Evolutionary conservation across 1,140 invertebrate genomes (phyloP).

Genomic region (Pseudachorutes palmiensis): DNA sequence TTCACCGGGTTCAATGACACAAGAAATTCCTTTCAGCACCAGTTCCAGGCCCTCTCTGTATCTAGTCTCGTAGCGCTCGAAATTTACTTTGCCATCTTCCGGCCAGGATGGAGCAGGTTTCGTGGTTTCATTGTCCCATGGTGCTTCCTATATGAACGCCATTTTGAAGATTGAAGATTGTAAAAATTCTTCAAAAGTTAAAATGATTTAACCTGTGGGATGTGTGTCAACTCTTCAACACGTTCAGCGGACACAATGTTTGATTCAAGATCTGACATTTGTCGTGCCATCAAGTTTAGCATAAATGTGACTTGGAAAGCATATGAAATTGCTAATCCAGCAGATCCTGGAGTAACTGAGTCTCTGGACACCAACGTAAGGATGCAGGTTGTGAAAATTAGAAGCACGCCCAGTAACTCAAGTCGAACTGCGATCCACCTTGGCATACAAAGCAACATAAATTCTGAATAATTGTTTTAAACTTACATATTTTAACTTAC

Average conservation of each 20-base stretch:
- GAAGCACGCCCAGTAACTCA: constrained; percentile 84
- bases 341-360: constrained; percentile 59
- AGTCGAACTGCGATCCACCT: constrained; percentile 56
- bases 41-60: constrained; percentile 43
- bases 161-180: too few species aligned
- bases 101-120: constrained; percentile 41
- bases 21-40: constrained; percentile 45
- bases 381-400: constrained; percentile 79
- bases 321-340: constrained; percentile 83
- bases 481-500: background rate
- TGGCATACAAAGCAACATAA: constrained; percentile 38
- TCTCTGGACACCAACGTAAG: constrained; percentile 73
- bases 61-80: constrained; percentile 43
- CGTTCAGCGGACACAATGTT: constrained; percentile 59
- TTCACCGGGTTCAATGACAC: constrained; percentile 40
- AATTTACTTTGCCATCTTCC: constrained; percentile 43
- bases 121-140: constrained; percentile 51
- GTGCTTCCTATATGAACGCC: too few species aligned
- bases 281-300: constrained; percentile 54
- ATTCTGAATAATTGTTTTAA: background rate
- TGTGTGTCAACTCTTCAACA: constrained; percentile 51
- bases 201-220: constrained; percentile 38
- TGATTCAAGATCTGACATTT: constrained; percentile 55
- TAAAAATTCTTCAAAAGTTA: too few species aligned
- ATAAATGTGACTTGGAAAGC: constrained; percentile 59